A percentile compares a stretch with the other conserved stretches of the same genome.
Conservation (phyloP, 2,113 vertebrate species). For the Scomber colias region DNA sequence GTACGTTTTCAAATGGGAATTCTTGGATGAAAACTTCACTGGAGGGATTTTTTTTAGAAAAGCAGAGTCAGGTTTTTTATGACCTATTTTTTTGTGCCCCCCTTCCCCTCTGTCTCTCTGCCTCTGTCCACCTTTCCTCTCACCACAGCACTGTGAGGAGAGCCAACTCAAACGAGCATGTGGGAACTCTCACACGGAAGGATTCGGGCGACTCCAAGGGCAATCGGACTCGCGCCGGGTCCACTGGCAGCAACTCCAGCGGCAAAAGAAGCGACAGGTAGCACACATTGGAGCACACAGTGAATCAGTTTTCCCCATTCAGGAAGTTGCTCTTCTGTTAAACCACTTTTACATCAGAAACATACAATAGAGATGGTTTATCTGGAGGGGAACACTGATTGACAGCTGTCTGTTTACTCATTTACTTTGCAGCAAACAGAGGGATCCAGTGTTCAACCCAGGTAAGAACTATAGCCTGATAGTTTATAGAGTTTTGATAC, state of each 20-base stretch:
- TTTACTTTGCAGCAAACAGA: constrained; percentile 92
- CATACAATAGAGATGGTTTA: constrained; percentile 18
- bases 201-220: constrained; percentile 93
- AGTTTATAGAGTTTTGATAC: not conserved
- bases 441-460: constrained; percentile 96
- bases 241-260: constrained; percentile 95
- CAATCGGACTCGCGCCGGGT: constrained; percentile 92
- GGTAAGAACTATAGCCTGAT: constrained; percentile 86
- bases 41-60: constrained; percentile 29
- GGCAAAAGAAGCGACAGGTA: constrained; percentile 97
- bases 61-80: constrained; percentile 42
- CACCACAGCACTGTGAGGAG: constrained; percentile 90
- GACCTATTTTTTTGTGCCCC: constrained; percentile 13
- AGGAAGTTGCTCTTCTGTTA: not conserved
- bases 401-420: constrained; percentile 70
- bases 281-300: not conserved
- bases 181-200: constrained; percentile 89
- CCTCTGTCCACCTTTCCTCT: constrained; percentile 15
- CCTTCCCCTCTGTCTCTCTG: not conserved
- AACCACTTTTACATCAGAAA: constrained; percentile 16
- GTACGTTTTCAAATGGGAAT: not conserved
- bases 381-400: constrained; percentile 43
- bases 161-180: constrained; percentile 93
- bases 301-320: too few relatives aligned
- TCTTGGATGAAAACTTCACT: constrained; percentile 29